phyloP scores from a whole-genome alignment of 2,113 vertebrate species.

The Rhombomys opimus region DNA sequence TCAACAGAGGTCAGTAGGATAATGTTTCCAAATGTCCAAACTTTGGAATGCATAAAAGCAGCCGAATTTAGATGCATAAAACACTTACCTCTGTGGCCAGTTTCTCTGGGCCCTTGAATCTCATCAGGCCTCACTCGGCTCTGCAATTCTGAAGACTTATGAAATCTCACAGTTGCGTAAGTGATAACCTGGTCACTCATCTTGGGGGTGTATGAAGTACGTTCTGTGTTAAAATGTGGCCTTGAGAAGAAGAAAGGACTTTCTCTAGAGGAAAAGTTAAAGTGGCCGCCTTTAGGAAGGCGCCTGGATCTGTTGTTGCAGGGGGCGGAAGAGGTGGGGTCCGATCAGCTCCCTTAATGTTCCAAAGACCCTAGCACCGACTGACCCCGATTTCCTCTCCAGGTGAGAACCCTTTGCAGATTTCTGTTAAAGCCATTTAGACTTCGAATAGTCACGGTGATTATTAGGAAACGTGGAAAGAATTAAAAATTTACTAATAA shows the following conservation, averaged over 20 bases:
- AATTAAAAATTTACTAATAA: neutral
- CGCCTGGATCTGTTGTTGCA: neutral
- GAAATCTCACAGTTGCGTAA: slow-evolving; percentile 46
- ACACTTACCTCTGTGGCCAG: slow-evolving; percentile 15
- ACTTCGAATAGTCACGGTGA: neutral
- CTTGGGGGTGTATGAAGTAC: neutral
- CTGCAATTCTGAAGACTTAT: slow-evolving; percentile 2
- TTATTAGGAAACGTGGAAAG: neutral
- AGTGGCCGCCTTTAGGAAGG: neutral
- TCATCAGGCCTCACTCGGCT: neutral
- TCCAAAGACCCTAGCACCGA: neutral
- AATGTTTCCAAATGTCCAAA: neutral
- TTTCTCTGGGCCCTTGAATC: neutral
- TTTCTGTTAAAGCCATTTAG: slow-evolving; percentile 13
- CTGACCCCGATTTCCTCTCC: neutral
- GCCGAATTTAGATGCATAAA: neutral
- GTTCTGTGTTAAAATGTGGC: neutral
- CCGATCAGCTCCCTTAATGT: neutral
- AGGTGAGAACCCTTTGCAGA: neutral
- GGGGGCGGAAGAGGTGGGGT: neutral
- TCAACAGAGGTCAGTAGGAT: neutral
- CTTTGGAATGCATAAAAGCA: neutral
- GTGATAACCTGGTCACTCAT: slow-evolving; percentile 56
- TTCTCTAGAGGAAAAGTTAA: slow-evolving; percentile 28
- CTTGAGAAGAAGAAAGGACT: too few species aligned